phyloP scores from a whole-genome alignment of 2,888 invertebrate genomes.

The Mythimna impura region DNA sequence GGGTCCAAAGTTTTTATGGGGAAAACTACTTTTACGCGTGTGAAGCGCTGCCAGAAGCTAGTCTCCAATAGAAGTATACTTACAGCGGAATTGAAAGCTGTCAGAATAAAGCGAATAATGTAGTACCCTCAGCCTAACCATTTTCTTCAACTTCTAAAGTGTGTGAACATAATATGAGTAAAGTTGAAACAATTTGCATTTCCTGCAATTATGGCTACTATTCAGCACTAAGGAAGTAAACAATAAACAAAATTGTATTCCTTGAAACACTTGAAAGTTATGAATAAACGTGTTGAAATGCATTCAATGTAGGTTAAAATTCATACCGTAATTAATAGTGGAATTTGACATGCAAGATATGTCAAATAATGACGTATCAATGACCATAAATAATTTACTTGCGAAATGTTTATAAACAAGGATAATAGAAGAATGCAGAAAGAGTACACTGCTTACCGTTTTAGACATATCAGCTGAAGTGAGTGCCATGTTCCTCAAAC shows the following conservation, averaged over 20 bases:
- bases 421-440: background rate
- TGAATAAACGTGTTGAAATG: constrained; percentile 13
- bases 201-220: constrained; percentile 12
- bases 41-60: too few species aligned
- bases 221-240: constrained; percentile 30
- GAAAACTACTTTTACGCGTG: too few species aligned
- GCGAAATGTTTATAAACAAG: constrained; percentile 1
- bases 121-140: background rate
- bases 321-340: background rate
- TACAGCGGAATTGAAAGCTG: too few species aligned
- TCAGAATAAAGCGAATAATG: too few species aligned
- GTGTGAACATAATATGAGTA: constrained; percentile 8
- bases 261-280: constrained; percentile 19
- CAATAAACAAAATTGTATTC: constrained; percentile 35
- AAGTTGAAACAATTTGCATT: constrained; percentile 8
- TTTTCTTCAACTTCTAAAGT: background rate
- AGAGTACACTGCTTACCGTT: background rate
- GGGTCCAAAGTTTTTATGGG: too few species aligned
- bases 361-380: background rate
- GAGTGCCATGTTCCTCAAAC: background rate
- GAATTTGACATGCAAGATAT: background rate
- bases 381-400: background rate
- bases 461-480: background rate
- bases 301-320: background rate
- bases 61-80: too few species aligned